Base-by-base conservation (phyloP, 2,797 vertebrate genomes). In the Artibeus jamaicensis region DNA sequence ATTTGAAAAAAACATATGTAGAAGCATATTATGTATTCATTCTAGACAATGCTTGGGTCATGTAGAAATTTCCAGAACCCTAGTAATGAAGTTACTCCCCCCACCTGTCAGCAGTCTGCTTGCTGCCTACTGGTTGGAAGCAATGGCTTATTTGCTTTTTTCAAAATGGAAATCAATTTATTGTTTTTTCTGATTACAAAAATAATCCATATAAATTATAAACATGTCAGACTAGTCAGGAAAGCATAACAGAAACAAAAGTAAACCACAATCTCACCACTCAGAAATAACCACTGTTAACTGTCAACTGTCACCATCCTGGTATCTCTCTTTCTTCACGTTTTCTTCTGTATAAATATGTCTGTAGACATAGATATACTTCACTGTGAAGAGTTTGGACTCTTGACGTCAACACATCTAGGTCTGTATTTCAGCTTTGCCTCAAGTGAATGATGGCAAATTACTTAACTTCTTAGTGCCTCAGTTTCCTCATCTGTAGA, bases 1-100 rank as follows among this genome's bases (percentile, higher is more conserved):
- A 82, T 91, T 95, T 83, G 44, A 14, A 68, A 82, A 91, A 86
- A 88, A 65, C 16, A 26, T 50, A 42, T 81, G 18, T 95, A 34
- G 21, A 94, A 95, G 65, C 44, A 65, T 55, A 91, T 84, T 95
- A 92, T 85, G 78, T 93, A 93, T 92, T 94, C 42, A 95, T 93
- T 96, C 2, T 82, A 73, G 73, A 86, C 59, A 92, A 59, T 94
- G 57, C 37, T 65, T 90, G 24, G 18, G 18, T 5, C 62, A 93
- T 83, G 74, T 32, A 67, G 39, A 5, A 46, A 81, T 95, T 89
- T 93, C 53, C 32, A 86, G 70, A 94, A 55, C 18, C 9, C 65
- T 86, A 92, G 16, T 95, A 92, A 96, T 88, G 85, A 93, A 96
- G 48, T 42, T 89, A 86, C 24, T 78, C 1, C 18, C 12, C 9